A percentile compares a stretch with the other conserved stretches of the same genome.
Evolutionary conservation across 2,113 vertebrate species (phyloP).

Genomic region (Sceloporus undulatus): DNA sequence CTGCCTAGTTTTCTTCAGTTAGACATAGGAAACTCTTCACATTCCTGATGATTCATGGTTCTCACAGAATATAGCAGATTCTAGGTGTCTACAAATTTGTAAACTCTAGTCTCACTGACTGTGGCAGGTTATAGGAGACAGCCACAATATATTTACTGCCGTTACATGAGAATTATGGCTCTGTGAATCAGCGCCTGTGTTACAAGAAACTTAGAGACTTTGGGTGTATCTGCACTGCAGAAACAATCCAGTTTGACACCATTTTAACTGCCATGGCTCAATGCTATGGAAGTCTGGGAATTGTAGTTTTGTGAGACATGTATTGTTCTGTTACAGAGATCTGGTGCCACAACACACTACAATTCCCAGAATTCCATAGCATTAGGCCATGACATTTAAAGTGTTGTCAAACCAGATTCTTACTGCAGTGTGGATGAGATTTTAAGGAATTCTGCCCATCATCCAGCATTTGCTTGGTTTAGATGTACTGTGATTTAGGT

Average conservation of each 20-base stretch:
- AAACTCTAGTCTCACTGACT: not conserved
- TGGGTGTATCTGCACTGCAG: not conserved
- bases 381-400: too few species aligned
- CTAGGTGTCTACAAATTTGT: not conserved
- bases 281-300: too few species aligned
- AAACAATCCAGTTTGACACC: too few species aligned
- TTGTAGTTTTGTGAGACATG: too few species aligned
- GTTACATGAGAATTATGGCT: not conserved
- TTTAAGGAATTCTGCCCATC: conserved; percentile 35
- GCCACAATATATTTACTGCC: not conserved
- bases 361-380: too few species aligned
- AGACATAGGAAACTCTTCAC: not conserved
- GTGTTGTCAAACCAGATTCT: too few species aligned
- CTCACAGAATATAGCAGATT: not conserved
- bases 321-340: too few species aligned
- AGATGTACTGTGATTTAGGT: not conserved
- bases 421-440: not conserved
- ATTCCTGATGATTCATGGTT: not conserved
- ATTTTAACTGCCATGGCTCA: too few species aligned
- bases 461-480: conserved; percentile 16
- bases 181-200: not conserved
- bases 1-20: not conserved
- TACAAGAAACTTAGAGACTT: not conserved
- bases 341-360: too few species aligned
- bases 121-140: not conserved